Evolutionary conservation across 1,140 invertebrate genomes (phyloP), one percentile per base, ranked within the genome.

Genomic region (Portunus trituberculatus): DNA sequence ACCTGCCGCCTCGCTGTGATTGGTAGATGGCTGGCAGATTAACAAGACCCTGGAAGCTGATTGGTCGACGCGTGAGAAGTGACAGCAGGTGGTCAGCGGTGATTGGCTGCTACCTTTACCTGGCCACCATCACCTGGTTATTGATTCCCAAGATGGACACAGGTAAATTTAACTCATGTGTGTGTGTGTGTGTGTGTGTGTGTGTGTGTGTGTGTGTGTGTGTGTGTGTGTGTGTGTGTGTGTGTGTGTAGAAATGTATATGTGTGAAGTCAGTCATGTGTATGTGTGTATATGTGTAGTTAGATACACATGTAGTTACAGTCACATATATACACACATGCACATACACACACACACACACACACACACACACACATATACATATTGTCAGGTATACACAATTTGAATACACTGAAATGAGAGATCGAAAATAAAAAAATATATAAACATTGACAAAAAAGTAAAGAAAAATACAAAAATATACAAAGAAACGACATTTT

Each of bases 261-360:
- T 82, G 20, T 3, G 76, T 82, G 76, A 76, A 29, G 20, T 32
- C 87, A 88, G 4, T 31, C 20, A 88, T 39, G 39, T 0, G 20
- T 20, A 88, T 4, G 6, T 39, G 1, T 39, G 6, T n/a, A n/a
- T 39, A 0, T 4, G 31, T 29, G 20, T 20, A 92, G 52, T 32
- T 67, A 84, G 2, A 29, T 45, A 67, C 84, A 93, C 93, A 93
- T 48, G 86, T 45, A 93, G 28, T 46, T 76, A 93, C 82, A 52
- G 14, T 52, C 7, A 93, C 45, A 93, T 83, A 93, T 48, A 87
- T 39, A 87, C 29, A 93, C 83, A 87, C 91, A 93, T 39, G 87
- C 82, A 84, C 39, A 93, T 28, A 88, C 93, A 59, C 46, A 39
- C 39, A 39, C 39, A 39, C 39, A 39, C 39, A 39, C 39, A 39